Evolutionary conservation across 2,888 invertebrate genomes (phyloP), one percentile per base, ranked within the genome.

Genomic region (Aleiodes leptofemur): DNA sequence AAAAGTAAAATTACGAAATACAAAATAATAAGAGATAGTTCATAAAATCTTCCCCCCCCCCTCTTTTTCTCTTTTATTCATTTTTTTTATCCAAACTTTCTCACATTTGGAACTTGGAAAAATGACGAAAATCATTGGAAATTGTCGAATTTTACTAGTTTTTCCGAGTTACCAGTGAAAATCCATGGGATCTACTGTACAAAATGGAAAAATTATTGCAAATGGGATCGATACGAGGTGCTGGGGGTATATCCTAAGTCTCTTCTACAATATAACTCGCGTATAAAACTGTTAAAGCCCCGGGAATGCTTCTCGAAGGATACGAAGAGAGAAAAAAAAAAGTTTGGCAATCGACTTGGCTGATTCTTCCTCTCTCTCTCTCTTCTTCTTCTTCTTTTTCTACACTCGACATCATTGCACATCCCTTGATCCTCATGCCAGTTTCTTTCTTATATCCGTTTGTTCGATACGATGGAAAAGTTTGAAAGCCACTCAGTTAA

Each of bases 201-300:
- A 59, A 14, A 69, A 74, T 77, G 72, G 72, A 72, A 74, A 72
- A 77, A 77, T 77, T 72, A 77, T 77, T 77, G 74, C 69, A 77
- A 77, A 77, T 77, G 77, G 72, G 55, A 77, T 74, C 74, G 57
- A 66, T 74, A 61, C 50, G 51, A 76, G 55, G 73, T 55, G 64
- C 48, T 51, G 55, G 3, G 70, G 34, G 43, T 43, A 61, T 61
- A 61, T 61, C 34, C 61, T 34, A 61, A 61, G 61, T 61, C 34
- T 56, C 29, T 70, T 53, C 38, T 38, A 50, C 29, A 23, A 43
- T 70, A 70, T 69, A 34, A 56, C 69, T 38, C 16, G 66, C 59
- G 71, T 43, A 66, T 69, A 57, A 69, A 74, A 76, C 73, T 76
- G 73, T 70, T 73, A 64, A 76, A 76, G 70, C 76, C 71, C 76